Evolutionary conservation across 2,888 invertebrate species (phyloP), one percentile per base, ranked within the genome.

Genomic region (Ectropis crepuscularia): DNA sequence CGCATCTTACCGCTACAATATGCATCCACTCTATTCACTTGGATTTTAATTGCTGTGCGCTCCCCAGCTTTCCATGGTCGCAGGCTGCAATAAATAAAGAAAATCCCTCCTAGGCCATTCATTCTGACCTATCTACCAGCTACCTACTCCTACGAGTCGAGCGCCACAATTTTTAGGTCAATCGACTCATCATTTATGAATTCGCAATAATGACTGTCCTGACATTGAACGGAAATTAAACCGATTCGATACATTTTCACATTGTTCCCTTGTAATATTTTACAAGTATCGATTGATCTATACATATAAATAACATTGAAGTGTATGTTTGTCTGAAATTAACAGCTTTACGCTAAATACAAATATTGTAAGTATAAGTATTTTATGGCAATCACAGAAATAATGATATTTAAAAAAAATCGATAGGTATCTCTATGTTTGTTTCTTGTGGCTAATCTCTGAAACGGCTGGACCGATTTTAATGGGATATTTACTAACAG

Each of bases 151-250:
- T 36, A 41, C 8, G 45, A 16, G 39, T 38, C 49, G 54, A n/a
- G 37, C 54, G 11, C 39, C 58, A 55, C 66, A 53, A 70, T 73
- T 80, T 78, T 72, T 75, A 76, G 76, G 74, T 75, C 71, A 73
- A 68, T 72, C 65, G 67, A 67, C 67, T 74, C 70, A 74, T 78
- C 77, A 81, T 78, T 79, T 77, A 78, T 72, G 68, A 73, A 69
- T 49, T 63, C 69, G 53, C 70, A 54, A 72, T 74, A 78, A 78
- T 77, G 73, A 77, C 70, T 72, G 70, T 59, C 70, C 71, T 73
- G 75, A 74, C 74, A 71, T 61, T 67, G 73, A 66, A 62, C 75
- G 79, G 80, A 82, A 78, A 82, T 81, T 79, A 80, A 81, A 79
- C 73, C 69, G 70, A 68, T 71, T 74, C 68, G 41, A 74, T 76